phyloP scores from a whole-genome alignment of 2,888 invertebrate species.

The Phytoseiulus persimilis region DNA sequence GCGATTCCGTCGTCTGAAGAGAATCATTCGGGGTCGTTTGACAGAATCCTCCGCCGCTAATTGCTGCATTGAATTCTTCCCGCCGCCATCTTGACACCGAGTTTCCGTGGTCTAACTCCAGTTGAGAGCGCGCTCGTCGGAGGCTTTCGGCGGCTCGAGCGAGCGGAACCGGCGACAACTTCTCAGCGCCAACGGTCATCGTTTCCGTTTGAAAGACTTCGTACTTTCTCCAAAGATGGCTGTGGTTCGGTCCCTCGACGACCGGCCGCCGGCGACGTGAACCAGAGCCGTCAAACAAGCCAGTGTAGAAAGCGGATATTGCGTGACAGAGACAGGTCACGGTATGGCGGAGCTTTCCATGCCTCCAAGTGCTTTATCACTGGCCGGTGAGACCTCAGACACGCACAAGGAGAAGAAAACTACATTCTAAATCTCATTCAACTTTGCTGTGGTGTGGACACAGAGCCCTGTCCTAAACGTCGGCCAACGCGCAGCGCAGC shows the following conservation, averaged over 20 bases:
- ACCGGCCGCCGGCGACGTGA: background rate
- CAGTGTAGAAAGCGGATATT: slow-evolving; percentile 37
- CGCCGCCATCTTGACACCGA: background rate
- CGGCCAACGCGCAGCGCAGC: background rate
- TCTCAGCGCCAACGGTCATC: background rate
- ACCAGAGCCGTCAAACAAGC: background rate
- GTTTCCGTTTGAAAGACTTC: background rate
- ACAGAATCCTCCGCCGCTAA: background rate
- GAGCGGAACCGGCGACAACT: too few species aligned
- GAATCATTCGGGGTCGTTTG: background rate
- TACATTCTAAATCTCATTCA: background rate
- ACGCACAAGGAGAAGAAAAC: background rate
- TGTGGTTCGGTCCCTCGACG: background rate
- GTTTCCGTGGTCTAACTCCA: background rate
- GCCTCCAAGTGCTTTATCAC: background rate
- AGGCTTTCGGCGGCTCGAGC: too few species aligned
- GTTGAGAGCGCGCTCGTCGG: too few species aligned
- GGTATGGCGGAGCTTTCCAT: slow-evolving; percentile 5
- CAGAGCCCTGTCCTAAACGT: background rate
- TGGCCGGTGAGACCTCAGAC: background rate
- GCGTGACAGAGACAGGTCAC: slow-evolving; percentile 25
- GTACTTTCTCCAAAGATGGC: background rate
- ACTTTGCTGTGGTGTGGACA: background rate
- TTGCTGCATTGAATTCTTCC: background rate
- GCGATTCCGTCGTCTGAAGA: background rate